These are phyloP conservation scores for Sycophila texana DNA, from an alignment of 2,888 invertebrate species.

Conservation along the genomic window DNA sequence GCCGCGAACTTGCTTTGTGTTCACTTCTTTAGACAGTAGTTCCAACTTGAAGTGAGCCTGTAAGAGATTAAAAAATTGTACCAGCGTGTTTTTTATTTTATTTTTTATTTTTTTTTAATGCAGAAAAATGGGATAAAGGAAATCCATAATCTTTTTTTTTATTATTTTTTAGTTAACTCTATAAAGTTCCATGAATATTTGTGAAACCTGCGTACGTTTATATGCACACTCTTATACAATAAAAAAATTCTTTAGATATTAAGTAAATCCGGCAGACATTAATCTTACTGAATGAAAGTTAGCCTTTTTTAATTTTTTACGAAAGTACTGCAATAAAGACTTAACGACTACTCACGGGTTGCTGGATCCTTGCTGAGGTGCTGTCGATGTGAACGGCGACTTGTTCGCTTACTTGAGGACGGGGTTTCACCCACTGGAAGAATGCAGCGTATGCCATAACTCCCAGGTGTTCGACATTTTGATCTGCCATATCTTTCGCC, in stretches of 20 bases:
- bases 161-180: too few relatives aligned
- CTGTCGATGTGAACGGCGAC: slow-evolving; percentile 88
- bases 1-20: slow-evolving; percentile 84
- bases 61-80: slow-evolving; percentile 15
- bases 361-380: slow-evolving; percentile 90
- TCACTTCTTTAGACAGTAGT: slow-evolving; percentile 83
- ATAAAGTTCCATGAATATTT: too few relatives aligned
- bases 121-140: not conserved
- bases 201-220: too few relatives aligned
- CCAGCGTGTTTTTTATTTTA: too few relatives aligned
- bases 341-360: slow-evolving; percentile 81
- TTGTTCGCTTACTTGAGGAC: slow-evolving; percentile 89
- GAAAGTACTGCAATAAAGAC: not conserved
- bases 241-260: too few relatives aligned
- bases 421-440: slow-evolving; percentile 91
- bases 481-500: slow-evolving; percentile 95
- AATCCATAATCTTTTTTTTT: too few relatives aligned
- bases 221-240: too few relatives aligned
- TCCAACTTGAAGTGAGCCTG: slow-evolving; percentile 89
- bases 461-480: slow-evolving; percentile 95
- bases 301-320: too few relatives aligned
- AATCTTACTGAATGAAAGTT: too few relatives aligned
- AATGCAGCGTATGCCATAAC: slow-evolving; percentile 98
- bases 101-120: too few relatives aligned
- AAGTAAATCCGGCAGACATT: too few relatives aligned